Percentiles rank a stretch among this genome's conserved stretches.
phyloP scores from a whole-genome alignment of 2,113 vertebrate genomes.

The Formicarius rufipectus region DNA sequence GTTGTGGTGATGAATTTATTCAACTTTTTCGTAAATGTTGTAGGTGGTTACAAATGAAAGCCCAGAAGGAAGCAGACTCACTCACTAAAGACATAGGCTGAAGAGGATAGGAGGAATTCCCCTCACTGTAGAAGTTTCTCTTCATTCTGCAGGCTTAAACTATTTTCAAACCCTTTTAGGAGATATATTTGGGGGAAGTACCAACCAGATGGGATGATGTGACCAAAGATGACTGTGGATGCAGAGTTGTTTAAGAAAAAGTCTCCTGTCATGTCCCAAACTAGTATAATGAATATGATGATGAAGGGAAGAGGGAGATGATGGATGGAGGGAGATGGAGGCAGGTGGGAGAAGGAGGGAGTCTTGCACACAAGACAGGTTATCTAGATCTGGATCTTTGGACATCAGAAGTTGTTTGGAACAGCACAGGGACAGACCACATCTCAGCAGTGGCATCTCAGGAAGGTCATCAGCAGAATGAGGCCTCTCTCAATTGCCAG shows the following conservation, averaged over 20 bases:
- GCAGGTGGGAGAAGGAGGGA: neutral
- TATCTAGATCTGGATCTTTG: neutral
- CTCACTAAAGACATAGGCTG: neutral
- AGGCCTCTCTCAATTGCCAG: neutral
- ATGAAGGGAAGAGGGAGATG: neutral
- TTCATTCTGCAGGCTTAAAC: neutral
- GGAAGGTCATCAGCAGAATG: neutral
- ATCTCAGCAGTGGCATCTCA: neutral
- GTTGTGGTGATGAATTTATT: neutral
- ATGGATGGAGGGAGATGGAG: neutral
- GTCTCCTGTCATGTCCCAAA: neutral
- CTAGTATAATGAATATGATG: neutral
- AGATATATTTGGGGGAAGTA: neutral
- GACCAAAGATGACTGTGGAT: neutral
- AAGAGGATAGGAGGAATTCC: neutral
- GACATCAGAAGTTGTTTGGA: neutral
- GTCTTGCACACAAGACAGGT: neutral
- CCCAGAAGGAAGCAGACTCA: neutral
- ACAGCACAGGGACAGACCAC: neutral
- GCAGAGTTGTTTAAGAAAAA: neutral
- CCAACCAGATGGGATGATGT: neutral
- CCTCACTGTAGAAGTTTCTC: neutral
- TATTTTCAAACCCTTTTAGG: neutral
- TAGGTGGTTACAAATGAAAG: neutral
- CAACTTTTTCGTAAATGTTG: slow-evolving; percentile 11